These are phyloP conservation scores for Meloidogyne hapla DNA, from an alignment of 1,140 invertebrate genomes.

Conservation along the genomic window DNA sequence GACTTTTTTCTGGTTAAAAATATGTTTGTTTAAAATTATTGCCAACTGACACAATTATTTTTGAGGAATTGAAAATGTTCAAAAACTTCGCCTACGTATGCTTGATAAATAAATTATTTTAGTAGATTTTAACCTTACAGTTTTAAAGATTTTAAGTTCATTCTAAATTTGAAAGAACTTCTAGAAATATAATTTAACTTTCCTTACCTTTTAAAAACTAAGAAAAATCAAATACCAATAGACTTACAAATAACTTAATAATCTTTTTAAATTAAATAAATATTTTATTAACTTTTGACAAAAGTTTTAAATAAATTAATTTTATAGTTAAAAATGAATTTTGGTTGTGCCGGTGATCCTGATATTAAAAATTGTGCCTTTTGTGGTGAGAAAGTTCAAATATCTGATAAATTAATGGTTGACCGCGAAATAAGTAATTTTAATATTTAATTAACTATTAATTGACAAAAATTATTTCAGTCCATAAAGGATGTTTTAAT, in stretches of 20 bases:
- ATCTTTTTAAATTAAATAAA: no score
- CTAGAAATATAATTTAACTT: no score
- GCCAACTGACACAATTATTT: background rate
- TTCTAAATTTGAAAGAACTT: no score
- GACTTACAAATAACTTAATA: no score
- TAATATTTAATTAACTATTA: background rate
- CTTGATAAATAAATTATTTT: background rate
- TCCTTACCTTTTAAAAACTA: no score
- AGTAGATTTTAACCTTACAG: background rate
- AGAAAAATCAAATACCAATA: no score
- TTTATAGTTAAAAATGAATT: slow-evolving; percentile 17
- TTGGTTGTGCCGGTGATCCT: slow-evolving; percentile 21
- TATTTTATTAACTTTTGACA: no score
- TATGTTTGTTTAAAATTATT: background rate
- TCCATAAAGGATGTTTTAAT: slow-evolving; percentile 30
- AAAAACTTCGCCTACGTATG: background rate
- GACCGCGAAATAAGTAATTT: slow-evolving; percentile 23
- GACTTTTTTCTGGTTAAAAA: background rate
- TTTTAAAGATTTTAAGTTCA: no score
- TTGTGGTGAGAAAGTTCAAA: slow-evolving; percentile 18
- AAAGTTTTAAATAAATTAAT: background rate
- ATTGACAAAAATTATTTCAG: slow-evolving; percentile 10
- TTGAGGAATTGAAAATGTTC: background rate
- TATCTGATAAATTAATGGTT: slow-evolving; percentile 26
- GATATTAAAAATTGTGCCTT: slow-evolving; percentile 22